Conservation (phyloP, 1,140 invertebrate species). For the Pseudomyrmex dendroicus region DNA sequence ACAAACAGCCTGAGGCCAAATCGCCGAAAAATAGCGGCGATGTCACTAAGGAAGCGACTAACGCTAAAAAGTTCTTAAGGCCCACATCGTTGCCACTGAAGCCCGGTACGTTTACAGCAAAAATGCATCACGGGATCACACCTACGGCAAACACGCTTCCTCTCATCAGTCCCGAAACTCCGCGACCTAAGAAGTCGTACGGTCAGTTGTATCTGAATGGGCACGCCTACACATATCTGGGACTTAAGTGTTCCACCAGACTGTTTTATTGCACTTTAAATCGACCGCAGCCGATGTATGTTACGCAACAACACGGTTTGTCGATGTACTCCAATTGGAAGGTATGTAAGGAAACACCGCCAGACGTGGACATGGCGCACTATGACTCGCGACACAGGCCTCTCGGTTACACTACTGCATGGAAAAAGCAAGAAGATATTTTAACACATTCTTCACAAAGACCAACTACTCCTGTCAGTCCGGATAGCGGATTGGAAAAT, state of each 20-base stretch:
- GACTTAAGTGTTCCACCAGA: conserved; percentile 95
- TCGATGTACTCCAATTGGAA: conserved; percentile 99
- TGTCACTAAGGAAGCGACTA: conserved; percentile 66
- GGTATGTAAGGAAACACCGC: conserved; percentile 89
- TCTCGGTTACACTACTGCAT: conserved; percentile 86
- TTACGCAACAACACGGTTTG: conserved; percentile 94
- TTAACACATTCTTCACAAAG: conserved; percentile 90
- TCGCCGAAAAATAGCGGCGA: conserved; percentile 66
- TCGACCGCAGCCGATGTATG: conserved; percentile 97
- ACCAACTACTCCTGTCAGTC: conserved; percentile 82
- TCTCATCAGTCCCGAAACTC: conserved; percentile 95
- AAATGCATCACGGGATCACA: conserved; percentile 91
- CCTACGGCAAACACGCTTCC: conserved; percentile 91
- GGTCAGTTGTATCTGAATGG: conserved; percentile 95
- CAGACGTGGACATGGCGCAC: conserved; percentile 90
- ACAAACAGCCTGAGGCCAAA: conserved; percentile 64
- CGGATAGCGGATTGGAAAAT: conserved; percentile 76
- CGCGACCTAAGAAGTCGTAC: conserved; percentile 94
- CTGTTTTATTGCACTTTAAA: conserved; percentile 97
- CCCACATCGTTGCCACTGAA: conserved; percentile 93
- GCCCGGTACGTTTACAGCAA: conserved; percentile 92
- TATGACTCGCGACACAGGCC: conserved; percentile 92
- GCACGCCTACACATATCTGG: conserved; percentile 96
- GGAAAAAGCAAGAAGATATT: conserved; percentile 87
- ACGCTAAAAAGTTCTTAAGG: conserved; percentile 89